A percentile compares a stretch with the other conserved stretches of the same genome.
Evolutionary conservation across 2,113 vertebrate genomes (phyloP).

Genomic region (Rhombomys opimus): DNA sequence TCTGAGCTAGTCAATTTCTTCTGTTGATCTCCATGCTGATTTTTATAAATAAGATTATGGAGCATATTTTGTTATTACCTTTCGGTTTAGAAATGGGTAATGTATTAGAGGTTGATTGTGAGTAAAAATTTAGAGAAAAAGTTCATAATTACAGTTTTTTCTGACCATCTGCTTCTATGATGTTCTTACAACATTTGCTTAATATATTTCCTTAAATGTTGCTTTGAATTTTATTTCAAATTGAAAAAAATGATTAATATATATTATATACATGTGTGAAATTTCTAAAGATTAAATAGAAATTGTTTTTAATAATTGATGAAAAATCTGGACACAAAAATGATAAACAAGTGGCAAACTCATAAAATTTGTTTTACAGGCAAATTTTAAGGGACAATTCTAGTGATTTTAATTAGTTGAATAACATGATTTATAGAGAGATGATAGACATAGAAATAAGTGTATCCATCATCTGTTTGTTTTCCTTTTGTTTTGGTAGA

Average conservation of each 20-base stretch:
- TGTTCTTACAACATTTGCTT: neutral
- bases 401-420: constrained; percentile 35
- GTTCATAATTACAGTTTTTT: constrained; percentile 8
- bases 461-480: neutral
- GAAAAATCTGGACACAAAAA: constrained; percentile 37
- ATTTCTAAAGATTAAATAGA: neutral
- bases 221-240: constrained; percentile 65
- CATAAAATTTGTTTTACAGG: constrained; percentile 1
- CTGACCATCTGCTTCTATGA: neutral
- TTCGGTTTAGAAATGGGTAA: neutral
- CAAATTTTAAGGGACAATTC: constrained; percentile 13
- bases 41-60: constrained; percentile 17
- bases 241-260: neutral
- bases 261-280: neutral
- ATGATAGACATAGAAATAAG: neutral
- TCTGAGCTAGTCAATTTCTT: neutral
- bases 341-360: constrained; percentile 21
- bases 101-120: constrained; percentile 1
- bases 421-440: neutral
- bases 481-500: constrained; percentile 1
- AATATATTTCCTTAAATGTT: constrained; percentile 39
- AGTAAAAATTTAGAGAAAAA: constrained; percentile 20
- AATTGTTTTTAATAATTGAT: neutral
- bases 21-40: neutral
- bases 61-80: constrained; percentile 5